Base-by-base conservation (phyloP, 2,113 vertebrate species). In the Pelecanus crispus region DNA sequence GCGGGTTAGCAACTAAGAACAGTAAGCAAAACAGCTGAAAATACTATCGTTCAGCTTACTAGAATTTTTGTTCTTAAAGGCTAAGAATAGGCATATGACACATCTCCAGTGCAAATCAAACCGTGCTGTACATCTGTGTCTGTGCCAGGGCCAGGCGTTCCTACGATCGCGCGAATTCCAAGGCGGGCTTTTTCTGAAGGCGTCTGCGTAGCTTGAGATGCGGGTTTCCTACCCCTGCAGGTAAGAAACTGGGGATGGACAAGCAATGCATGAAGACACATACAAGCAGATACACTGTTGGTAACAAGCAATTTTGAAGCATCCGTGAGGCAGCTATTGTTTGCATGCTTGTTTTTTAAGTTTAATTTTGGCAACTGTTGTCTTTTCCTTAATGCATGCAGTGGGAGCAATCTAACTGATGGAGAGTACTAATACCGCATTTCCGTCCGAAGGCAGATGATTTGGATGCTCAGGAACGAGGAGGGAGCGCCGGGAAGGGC, bases 121-220 rank as follows among this genome's bases (percentile, higher is more conserved):
- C 1, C 0, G 4, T 6, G 47, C 26, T 38, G 24, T 4, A 40
- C 25, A 7, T 10, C 17, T 1, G 9, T 7, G 36, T 11, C 49
- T 13, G 29, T 17, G 21, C 52, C 8, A 63, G 65, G 59, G 52
- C 38, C 75, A 29, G 67, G 71, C 1, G 2, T 12, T 28, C n/a
- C 52, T 31, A 32, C 18, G 31, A 3, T 3, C 25, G 16, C 0
- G 0, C 1, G 13, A n/a, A 9, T 3, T 3, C 14, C n/a, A 11
- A 1, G 0, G 19, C 1, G 17, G 45, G 72, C 24, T 31, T 25
- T 28, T 52, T 16, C n/a, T 67, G 32, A 21, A 50, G 38, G 68
- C 38, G 5, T 1, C n/a, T 29, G 67, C 62, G 14, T 0, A 26
- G 49, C 36, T 11, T 5, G 26, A 10, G 52, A 6, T 1, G 26